These are phyloP conservation scores for Gortyna flavago DNA, from an alignment of 2,888 invertebrate genomes.

Conservation along the genomic window DNA sequence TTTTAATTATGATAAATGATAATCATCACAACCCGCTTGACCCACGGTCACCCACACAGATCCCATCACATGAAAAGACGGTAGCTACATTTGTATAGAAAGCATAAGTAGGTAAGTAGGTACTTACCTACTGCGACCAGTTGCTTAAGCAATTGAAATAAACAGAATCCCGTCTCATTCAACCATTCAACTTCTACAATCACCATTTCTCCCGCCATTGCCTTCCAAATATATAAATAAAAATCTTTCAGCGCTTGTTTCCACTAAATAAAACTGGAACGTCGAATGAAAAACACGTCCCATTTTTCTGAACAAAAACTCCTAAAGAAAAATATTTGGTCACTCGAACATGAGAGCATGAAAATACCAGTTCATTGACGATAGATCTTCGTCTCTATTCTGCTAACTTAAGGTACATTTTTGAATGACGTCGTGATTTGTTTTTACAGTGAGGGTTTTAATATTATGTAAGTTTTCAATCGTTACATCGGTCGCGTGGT, in stretches of 20 bases:
- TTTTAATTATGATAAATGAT: neutral
- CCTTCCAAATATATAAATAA: conserved; percentile 56
- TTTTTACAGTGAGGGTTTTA: conserved; percentile 57
- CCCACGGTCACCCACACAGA: too few species aligned
- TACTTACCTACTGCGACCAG: conserved; percentile 20
- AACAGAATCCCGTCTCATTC: conserved; percentile 34
- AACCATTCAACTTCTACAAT: conserved; percentile 51
- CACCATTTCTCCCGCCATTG: conserved; percentile 54
- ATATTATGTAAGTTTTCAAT: conserved; percentile 50
- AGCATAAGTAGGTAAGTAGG: neutral
- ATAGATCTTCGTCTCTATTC: conserved; percentile 50
- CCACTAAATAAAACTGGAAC: conserved; percentile 58
- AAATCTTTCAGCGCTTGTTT: conserved; percentile 50
- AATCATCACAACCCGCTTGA: neutral
- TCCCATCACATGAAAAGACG: neutral
- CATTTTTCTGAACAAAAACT: conserved; percentile 69
- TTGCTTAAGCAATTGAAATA: conserved; percentile 35
- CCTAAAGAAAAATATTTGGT: conserved; percentile 76
- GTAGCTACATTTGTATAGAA: neutral
- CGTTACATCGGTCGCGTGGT: conserved; percentile 44
- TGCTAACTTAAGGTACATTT: conserved; percentile 44
- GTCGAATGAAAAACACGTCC: conserved; percentile 54
- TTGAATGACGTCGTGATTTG: conserved; percentile 35
- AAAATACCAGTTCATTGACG: conserved; percentile 55
- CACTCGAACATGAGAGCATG: conserved; percentile 63